Percentiles rank a stretch among this genome's conserved stretches.
These are phyloP conservation scores for Pachyramphus minor DNA, from an alignment of 2,113 vertebrate species.

Conservation along the genomic window DNA sequence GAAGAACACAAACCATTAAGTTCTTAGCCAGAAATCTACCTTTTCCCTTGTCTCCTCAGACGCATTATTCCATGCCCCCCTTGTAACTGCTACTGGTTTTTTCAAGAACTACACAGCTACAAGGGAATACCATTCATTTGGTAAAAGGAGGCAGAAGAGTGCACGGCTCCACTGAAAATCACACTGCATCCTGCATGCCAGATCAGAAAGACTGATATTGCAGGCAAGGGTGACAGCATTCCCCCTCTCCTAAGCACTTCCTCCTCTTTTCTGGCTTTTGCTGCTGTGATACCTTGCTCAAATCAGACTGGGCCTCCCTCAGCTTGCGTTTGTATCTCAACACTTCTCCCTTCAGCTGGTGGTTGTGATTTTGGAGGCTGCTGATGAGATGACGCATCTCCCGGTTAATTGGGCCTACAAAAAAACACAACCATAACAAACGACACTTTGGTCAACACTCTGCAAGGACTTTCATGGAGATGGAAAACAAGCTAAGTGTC, in stretches of 20 bases:
- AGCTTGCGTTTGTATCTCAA: slow-evolving; percentile 89
- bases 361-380: slow-evolving; percentile 96
- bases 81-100: neutral
- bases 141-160: neutral
- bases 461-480: neutral
- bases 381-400: slow-evolving; percentile 98
- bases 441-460: neutral
- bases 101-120: neutral
- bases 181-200: rapidly evolving
- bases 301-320: slow-evolving; percentile 88
- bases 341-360: slow-evolving; percentile 96
- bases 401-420: slow-evolving; percentile 90
- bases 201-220: neutral
- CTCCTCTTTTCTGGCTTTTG: neutral
- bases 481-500: neutral
- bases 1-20: neutral
- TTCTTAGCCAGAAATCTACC: neutral
- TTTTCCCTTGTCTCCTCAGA: neutral
- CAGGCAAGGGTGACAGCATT: neutral
- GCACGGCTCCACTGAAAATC: neutral
- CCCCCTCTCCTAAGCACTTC: neutral
- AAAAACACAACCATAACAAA: neutral
- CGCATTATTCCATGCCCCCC: neutral
- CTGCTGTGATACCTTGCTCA: slow-evolving; percentile 81
- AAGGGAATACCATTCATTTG: neutral